Percentiles rank a stretch among this genome's conserved stretches.
Evolutionary conservation across 2,888 invertebrate genomes (phyloP).

Genomic region (Noctua janthina): DNA sequence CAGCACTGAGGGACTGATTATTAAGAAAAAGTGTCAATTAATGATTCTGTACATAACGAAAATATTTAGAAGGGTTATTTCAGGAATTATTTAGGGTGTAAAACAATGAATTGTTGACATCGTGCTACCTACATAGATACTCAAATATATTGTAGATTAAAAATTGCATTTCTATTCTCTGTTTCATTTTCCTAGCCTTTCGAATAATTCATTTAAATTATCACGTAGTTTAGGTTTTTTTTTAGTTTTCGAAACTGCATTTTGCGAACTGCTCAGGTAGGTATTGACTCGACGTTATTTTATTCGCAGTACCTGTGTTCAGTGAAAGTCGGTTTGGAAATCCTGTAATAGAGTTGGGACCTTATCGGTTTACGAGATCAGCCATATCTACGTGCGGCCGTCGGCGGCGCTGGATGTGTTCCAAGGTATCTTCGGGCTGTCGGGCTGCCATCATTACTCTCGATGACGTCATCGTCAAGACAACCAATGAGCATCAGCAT

Average conservation of each 20-base stretch:
- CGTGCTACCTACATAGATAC: not conserved
- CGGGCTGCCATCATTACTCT: no score
- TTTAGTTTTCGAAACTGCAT: not conserved
- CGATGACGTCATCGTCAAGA: no score
- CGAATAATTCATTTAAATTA: not conserved
- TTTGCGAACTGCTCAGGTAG: not conserved
- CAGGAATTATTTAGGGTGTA: not conserved
- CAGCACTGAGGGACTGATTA: not conserved
- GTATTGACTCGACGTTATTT: constrained; percentile 1
- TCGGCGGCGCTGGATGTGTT: no score
- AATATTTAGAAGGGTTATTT: not conserved
- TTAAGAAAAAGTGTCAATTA: no score
- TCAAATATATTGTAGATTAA: constrained; percentile 22
- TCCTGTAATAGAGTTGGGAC: constrained; percentile 70
- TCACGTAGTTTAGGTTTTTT: not conserved
- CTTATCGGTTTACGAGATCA: constrained; percentile 72
- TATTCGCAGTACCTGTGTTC: constrained; percentile 62
- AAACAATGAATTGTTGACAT: constrained; percentile 10
- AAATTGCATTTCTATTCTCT: not conserved
- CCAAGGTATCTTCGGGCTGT: no score
- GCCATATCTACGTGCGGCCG: not conserved
- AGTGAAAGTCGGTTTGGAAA: constrained; percentile 69
- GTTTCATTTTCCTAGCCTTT: not conserved
- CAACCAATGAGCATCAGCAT: constrained; percentile 40
- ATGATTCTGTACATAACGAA: not conserved